Conservation (phyloP, 1,140 invertebrate species). For the Harpegnathos saltator region DNA sequence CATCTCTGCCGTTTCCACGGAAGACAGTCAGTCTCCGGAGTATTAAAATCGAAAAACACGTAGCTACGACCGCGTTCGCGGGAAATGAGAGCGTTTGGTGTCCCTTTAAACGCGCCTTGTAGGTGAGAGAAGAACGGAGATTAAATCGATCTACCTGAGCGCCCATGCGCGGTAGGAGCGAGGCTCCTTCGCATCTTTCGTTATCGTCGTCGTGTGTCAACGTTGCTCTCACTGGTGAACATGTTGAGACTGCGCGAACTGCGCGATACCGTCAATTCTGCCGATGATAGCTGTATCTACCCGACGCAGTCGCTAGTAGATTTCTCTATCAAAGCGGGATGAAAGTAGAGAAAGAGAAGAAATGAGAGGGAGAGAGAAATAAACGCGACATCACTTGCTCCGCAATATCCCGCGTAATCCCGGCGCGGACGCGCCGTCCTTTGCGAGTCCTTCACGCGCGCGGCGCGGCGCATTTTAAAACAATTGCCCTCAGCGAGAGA, state of each 20-base stretch:
- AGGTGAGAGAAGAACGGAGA: too few species aligned
- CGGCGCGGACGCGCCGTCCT: slow-evolving; percentile 7
- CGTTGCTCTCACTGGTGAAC: background rate
- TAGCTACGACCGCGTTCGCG: slow-evolving; percentile 11
- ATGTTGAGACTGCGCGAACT: too few species aligned
- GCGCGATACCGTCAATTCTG: too few species aligned
- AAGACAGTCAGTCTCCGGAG: slow-evolving; percentile 59
- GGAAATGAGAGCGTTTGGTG: background rate
- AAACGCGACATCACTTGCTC: slow-evolving; percentile 19
- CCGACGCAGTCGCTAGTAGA: background rate
- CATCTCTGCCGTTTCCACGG: slow-evolving; percentile 73
- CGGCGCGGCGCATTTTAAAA: slow-evolving; percentile 47
- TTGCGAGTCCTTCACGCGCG: slow-evolving; percentile 42
- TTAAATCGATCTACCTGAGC: slow-evolving; percentile 22
- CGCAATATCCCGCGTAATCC: slow-evolving; percentile 22
- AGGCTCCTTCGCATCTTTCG: slow-evolving; percentile 7
- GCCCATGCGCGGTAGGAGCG: background rate
- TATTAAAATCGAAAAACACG: slow-evolving; percentile 72
- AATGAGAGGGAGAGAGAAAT: background rate
- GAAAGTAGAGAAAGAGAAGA: background rate
- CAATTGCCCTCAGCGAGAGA: slow-evolving; percentile 53
- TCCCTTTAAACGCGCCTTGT: background rate
- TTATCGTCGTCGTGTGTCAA: background rate
- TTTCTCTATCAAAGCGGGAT: too few species aligned
- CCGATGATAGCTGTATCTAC: background rate